These are phyloP conservation scores for Elegia similella DNA, from an alignment of 2,888 invertebrate species.

Conservation along the genomic window DNA sequence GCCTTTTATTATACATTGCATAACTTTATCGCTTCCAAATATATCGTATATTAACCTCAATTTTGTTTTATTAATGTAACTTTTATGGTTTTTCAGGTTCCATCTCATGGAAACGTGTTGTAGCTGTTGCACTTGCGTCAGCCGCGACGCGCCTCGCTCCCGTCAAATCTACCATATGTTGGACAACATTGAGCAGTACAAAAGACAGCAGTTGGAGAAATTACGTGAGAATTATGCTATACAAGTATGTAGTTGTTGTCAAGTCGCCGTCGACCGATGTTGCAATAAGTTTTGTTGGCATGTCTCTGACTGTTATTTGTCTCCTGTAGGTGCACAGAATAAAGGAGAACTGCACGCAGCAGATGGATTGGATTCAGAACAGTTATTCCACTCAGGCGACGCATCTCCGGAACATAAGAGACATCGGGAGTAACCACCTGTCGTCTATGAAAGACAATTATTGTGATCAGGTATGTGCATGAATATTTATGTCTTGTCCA, in stretches of 20 bases:
- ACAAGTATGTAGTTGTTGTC: conserved; percentile 80
- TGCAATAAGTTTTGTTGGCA: neutral
- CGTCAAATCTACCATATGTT: conserved; percentile 93
- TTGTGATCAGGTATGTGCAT: conserved; percentile 88
- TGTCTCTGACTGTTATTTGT: conserved; percentile 16
- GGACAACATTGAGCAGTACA: conserved; percentile 94
- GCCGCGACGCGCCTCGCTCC: conserved; percentile 87
- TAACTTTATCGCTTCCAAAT: neutral
- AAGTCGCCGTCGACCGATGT: neutral
- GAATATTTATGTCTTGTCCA: conserved; percentile 8
- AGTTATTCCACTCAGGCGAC: conserved; percentile 94
- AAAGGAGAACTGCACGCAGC: conserved; percentile 95
- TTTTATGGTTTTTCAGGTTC: conserved; percentile 79
- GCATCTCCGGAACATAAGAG: conserved; percentile 92
- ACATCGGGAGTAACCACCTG: conserved; percentile 94
- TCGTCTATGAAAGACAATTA: conserved; percentile 94
- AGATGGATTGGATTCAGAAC: conserved; percentile 96
- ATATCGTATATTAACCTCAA: conserved; percentile 1
- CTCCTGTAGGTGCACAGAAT: conserved; percentile 89
- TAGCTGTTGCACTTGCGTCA: conserved; percentile 88
- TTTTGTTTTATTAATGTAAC: conserved; percentile 5
- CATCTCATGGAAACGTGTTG: conserved; percentile 88
- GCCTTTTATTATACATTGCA: conserved; percentile 42
- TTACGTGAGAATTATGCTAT: conserved; percentile 95
- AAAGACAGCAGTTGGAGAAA: conserved; percentile 92